phyloP scores from a whole-genome alignment of 2,888 invertebrate genomes.

The Petrophora chlorosata region DNA sequence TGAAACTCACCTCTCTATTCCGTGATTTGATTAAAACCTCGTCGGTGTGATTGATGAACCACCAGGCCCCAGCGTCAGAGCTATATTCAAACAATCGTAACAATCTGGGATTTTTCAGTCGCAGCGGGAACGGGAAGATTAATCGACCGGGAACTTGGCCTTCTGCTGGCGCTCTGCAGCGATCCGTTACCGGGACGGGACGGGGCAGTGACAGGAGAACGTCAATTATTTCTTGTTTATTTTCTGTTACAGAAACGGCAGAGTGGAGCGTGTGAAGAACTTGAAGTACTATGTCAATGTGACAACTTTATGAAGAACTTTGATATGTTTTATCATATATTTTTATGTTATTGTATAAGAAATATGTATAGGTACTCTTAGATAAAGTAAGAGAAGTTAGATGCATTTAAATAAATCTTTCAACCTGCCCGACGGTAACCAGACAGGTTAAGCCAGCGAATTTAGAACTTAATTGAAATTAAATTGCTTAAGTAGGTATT shows the following conservation, averaged over 20 bases:
- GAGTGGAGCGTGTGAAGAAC: no score
- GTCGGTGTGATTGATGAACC: constrained; percentile 11
- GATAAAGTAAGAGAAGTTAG: no score
- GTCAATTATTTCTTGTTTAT: neutral
- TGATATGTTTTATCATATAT: no score
- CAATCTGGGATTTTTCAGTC: constrained; percentile 16
- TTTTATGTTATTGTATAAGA: no score
- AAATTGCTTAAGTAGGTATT: constrained; percentile 7
- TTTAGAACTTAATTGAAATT: constrained; percentile 1
- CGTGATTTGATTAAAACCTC: constrained; percentile 10
- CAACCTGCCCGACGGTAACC: neutral
- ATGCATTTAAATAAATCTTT: no score
- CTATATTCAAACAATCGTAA: constrained; percentile 9
- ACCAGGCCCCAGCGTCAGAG: no score
- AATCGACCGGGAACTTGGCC: constrained; percentile 5
- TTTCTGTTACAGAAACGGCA: no score
- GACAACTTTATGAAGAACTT: no score
- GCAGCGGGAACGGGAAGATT: constrained; percentile 9
- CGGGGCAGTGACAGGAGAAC: neutral
- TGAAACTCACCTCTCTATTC: neutral
- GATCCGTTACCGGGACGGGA: neutral
- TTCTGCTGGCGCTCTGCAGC: neutral
- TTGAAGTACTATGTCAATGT: no score
- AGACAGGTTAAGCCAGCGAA: neutral
- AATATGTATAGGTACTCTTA: no score